Percentiles rank a stretch among this genome's conserved stretches.
phyloP scores from a whole-genome alignment of 2,113 vertebrate species.

The Stegostoma tigrinum region DNA sequence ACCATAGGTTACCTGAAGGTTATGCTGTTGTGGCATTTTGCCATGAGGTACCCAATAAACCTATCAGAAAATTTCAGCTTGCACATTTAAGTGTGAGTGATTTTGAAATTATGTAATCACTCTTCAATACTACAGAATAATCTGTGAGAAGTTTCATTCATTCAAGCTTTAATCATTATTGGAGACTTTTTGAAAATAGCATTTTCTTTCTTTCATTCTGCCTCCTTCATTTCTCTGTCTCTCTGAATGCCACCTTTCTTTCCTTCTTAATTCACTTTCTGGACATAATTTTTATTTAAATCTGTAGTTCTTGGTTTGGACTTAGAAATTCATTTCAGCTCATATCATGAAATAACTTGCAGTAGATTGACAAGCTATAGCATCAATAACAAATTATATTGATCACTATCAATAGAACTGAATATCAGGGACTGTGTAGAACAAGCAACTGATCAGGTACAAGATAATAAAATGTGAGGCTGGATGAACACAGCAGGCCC shows the following conservation, averaged over 20 bases:
- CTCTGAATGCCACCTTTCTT: neutral
- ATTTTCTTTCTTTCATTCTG: too few relatives aligned
- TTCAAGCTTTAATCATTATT: neutral
- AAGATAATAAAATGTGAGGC: too few relatives aligned
- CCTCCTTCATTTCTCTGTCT: too few relatives aligned
- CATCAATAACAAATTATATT: neutral
- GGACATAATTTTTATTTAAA: neutral
- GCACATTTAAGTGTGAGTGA: neutral
- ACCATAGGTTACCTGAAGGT: too few relatives aligned
- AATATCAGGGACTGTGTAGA: neutral
- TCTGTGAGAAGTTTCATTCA: neutral
- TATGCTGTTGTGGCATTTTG: too few relatives aligned
- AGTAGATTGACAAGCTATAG: neutral
- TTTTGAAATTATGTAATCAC: neutral
- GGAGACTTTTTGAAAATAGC: too few relatives aligned
- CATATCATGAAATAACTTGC: neutral
- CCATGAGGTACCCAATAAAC: too few relatives aligned
- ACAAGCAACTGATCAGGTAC: neutral
- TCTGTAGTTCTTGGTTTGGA: neutral
- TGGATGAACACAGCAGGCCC: too few relatives aligned
- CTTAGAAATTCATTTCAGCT: neutral
- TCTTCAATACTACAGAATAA: neutral
- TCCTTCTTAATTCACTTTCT: neutral
- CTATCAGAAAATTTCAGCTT: too few relatives aligned
- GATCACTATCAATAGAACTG: neutral